phyloP scores from a whole-genome alignment of 2,888 invertebrate species.

The Neuroscelio doddi region DNA sequence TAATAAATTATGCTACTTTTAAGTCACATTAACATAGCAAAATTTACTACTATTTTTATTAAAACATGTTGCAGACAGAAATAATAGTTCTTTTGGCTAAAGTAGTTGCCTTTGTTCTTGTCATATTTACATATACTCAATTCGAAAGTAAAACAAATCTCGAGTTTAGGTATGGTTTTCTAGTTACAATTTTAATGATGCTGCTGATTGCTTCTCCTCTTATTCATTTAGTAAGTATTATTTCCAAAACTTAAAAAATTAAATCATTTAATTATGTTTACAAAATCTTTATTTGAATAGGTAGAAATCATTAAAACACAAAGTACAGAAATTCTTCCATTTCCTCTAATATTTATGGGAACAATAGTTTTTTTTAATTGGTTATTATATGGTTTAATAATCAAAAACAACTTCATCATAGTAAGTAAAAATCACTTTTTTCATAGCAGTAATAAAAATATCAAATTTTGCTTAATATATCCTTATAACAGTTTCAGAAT shows the following conservation, averaged over 20 bases:
- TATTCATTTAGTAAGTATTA: slow-evolving; percentile 78
- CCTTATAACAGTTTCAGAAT: slow-evolving; percentile 80
- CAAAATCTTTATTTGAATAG: slow-evolving; percentile 70
- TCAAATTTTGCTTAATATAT: slow-evolving; percentile 15
- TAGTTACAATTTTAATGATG: slow-evolving; percentile 81
- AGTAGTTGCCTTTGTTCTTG: slow-evolving; percentile 75
- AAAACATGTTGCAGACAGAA: slow-evolving; percentile 47
- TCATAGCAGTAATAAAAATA: slow-evolving; percentile 39
- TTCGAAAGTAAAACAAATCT: slow-evolving; percentile 79
- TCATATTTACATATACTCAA: slow-evolving; percentile 78
- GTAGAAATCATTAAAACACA: slow-evolving; percentile 84
- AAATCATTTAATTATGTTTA: background rate
- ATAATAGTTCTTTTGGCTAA: slow-evolving; percentile 71
- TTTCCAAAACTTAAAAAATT: background rate
- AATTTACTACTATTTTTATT: too few relatives aligned
- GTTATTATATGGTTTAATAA: slow-evolving; percentile 86
- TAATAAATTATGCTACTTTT: too few relatives aligned
- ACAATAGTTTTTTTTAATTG: slow-evolving; percentile 85
- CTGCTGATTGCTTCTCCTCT: slow-evolving; percentile 81
- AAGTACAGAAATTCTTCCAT: slow-evolving; percentile 90
- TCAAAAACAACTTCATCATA: slow-evolving; percentile 83
- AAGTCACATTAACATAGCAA: too few relatives aligned
- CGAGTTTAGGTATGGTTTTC: slow-evolving; percentile 81
- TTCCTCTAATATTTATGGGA: slow-evolving; percentile 89
- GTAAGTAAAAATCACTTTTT: slow-evolving; percentile 74